Evolutionary conservation across 2,797 vertebrate genomes (phyloP).

Genomic region (Podargus strigoides): DNA sequence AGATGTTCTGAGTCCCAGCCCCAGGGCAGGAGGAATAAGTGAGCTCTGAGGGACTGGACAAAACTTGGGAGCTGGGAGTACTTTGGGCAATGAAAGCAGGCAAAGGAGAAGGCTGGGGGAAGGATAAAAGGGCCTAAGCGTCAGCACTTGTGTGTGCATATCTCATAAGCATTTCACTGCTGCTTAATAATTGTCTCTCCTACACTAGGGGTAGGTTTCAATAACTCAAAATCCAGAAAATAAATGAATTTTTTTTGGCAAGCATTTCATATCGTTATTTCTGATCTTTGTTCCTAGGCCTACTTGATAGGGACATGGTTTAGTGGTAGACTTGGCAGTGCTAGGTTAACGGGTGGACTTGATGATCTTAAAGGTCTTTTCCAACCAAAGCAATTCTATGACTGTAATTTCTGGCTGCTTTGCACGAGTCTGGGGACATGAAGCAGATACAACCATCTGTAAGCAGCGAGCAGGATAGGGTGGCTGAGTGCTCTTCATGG

Average conservation of each 20-base stretch:
- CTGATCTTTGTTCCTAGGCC: not conserved
- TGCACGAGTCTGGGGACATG: not conserved
- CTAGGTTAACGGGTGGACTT: no score
- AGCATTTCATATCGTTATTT: not conserved
- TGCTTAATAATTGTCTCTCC: not conserved
- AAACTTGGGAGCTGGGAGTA: not conserved
- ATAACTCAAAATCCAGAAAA: not conserved
- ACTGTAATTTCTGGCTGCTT: not conserved
- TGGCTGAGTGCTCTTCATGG: not conserved
- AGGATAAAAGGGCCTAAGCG: not conserved
- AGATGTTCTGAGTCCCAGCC: not conserved
- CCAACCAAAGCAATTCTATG: no score
- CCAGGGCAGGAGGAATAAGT: not conserved
- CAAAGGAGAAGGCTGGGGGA: not conserved
- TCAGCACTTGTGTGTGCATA: not conserved
- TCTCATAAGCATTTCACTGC: not conserved
- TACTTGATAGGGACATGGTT: no score
- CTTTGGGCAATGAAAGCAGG: not conserved
- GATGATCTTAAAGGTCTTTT: no score
- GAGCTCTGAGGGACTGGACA: not conserved
- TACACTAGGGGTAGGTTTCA: not conserved
- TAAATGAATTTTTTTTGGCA: fast-evolving
- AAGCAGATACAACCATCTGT: not conserved
- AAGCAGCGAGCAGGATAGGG: not conserved
- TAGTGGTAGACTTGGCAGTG: no score